These are phyloP conservation scores for Lagopus muta DNA, from an alignment of 2,113 vertebrate species.

Conservation along the genomic window DNA sequence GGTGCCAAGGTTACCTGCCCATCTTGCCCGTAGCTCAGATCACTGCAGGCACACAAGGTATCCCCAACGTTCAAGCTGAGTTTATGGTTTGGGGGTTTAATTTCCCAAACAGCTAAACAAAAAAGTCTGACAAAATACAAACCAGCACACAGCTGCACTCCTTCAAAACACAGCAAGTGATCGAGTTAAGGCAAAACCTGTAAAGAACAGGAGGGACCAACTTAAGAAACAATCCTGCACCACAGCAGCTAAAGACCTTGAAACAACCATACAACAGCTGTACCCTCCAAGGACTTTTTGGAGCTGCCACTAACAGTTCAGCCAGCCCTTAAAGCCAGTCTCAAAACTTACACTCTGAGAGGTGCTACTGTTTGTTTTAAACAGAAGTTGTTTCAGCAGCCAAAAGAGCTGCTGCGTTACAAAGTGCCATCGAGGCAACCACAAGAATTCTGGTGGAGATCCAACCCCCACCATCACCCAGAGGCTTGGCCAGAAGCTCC, in stretches of 20 bases:
- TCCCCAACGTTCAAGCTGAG: background rate
- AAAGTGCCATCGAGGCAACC: background rate
- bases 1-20: background rate
- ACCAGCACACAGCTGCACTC: background rate
- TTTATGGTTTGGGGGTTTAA: background rate
- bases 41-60: background rate
- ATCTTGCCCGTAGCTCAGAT: background rate
- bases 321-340: background rate
- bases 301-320: background rate
- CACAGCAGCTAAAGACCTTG: background rate
- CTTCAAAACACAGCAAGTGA: background rate
- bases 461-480: background rate
- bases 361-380: fast-evolving
- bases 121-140: background rate
- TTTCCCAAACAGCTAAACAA: background rate
- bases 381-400: background rate
- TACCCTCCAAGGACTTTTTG: background rate
- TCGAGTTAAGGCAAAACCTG: background rate
- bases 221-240: background rate
- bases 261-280: background rate
- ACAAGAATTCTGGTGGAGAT: background rate
- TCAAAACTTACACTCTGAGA: background rate
- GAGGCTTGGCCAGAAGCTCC: background rate
- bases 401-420: background rate
- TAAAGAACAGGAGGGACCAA: background rate